Evolutionary conservation across 2,797 vertebrate genomes (phyloP).

Genomic region (Betta splendens): DNA sequence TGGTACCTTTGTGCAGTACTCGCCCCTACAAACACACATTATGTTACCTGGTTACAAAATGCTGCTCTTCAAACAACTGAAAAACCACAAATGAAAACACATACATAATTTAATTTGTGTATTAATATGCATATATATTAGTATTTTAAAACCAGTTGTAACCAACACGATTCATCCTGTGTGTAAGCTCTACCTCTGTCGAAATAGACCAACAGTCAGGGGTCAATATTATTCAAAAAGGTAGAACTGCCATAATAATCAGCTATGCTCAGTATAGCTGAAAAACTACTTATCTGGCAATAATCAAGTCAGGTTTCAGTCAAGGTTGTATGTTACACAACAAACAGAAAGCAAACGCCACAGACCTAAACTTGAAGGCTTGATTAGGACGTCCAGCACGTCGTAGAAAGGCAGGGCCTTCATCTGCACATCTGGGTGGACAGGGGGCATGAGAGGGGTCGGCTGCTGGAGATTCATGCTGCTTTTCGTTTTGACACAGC

Average conservation of each 20-base stretch:
- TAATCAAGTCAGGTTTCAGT: no score
- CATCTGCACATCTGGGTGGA: slow-evolving; percentile 97
- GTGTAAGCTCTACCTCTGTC: no score
- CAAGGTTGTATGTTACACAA: no score
- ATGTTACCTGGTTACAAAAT: neutral
- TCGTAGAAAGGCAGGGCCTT: slow-evolving; percentile 95
- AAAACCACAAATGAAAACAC: neutral
- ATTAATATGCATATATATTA: no score
- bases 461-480: slow-evolving; percentile 93
- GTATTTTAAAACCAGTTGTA: no score
- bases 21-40: slow-evolving; percentile 78
- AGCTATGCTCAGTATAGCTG: no score
- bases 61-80: neutral
- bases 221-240: no score
- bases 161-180: no score
- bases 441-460: slow-evolving; percentile 88
- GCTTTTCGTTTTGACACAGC: slow-evolving; percentile 71
- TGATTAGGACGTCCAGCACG: slow-evolving; percentile 94
- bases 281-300: no score
- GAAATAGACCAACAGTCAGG: no score
- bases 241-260: no score
- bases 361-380: slow-evolving; percentile 96
- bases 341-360: slow-evolving; percentile 4
- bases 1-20: slow-evolving; percentile 93
- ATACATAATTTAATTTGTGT: no score